Conservation (phyloP, 2,113 vertebrate genomes). For the rat (Rattus norvegicus) region DNA sequence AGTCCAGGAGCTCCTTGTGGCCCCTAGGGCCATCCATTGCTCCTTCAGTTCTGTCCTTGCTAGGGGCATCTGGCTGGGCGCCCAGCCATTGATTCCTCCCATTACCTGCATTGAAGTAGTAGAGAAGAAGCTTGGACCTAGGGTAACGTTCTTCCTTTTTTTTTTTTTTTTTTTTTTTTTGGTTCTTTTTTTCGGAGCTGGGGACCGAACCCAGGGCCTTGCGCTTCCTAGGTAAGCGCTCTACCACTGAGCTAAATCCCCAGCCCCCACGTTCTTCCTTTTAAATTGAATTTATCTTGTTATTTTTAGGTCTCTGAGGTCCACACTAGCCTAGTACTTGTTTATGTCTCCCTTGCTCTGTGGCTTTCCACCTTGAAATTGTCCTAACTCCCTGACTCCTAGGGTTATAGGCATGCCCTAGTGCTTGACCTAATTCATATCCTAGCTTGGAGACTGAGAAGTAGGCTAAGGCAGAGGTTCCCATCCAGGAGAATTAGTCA, state of each 20-base stretch:
- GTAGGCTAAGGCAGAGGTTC: background rate
- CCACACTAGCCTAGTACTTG: background rate
- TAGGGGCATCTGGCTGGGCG: background rate
- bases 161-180: too few species aligned
- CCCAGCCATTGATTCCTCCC: background rate
- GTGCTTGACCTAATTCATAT: background rate
- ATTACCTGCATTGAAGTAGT: background rate
- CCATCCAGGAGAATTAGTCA: background rate
- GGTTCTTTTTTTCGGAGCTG: too few species aligned
- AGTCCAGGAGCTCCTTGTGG: background rate
- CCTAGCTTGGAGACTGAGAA: constrained; percentile 38
- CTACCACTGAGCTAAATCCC: too few species aligned
- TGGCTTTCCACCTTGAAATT: background rate
- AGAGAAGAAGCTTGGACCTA: constrained; percentile 42
- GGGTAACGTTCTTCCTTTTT: background rate
- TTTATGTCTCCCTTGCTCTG: background rate
- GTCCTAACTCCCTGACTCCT: background rate
- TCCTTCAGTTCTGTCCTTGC: background rate
- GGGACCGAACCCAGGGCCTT: too few species aligned
- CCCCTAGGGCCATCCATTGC: background rate
- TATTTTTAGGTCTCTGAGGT: background rate
- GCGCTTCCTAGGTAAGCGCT: too few species aligned
- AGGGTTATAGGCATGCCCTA: background rate
- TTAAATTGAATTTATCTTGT: background rate
- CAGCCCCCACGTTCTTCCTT: background rate